Percentiles rank a stretch among this genome's conserved stretches.
Evolutionary conservation across 2,888 invertebrate genomes (phyloP).

Genomic region (Diarsia mendica): DNA sequence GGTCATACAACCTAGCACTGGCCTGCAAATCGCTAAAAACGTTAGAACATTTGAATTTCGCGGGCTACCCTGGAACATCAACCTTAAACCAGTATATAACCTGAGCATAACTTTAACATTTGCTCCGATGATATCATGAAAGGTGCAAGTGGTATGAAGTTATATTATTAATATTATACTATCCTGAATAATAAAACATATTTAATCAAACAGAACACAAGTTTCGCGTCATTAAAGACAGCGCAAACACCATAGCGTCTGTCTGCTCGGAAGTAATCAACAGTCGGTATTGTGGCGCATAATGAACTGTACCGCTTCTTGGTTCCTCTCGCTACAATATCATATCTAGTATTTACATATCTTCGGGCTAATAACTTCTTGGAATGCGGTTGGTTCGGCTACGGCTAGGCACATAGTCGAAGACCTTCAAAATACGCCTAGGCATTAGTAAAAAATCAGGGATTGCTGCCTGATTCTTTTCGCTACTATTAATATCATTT

Average conservation of each 20-base stretch:
- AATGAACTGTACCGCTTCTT: constrained; percentile 60
- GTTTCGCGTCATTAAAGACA: constrained; percentile 55
- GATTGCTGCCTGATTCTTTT: no score
- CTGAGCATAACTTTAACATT: no score
- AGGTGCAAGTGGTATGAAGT: no score
- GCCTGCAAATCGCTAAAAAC: no score
- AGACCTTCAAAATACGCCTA: not conserved
- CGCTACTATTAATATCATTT: no score
- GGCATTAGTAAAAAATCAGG: no score
- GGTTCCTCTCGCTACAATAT: constrained; percentile 24
- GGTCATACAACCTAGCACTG: no score
- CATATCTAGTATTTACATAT: constrained; percentile 33
- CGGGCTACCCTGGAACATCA: no score
- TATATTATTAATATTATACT: not conserved
- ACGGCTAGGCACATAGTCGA: not conserved
- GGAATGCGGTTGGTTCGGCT: not conserved
- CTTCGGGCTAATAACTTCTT: constrained; percentile 30
- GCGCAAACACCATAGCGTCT: constrained; percentile 36
- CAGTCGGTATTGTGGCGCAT: constrained; percentile 64
- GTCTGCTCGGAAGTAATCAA: constrained; percentile 66
- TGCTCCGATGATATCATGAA: no score
- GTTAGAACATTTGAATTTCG: no score
- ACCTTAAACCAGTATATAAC: no score
- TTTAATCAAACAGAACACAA: constrained; percentile 55
- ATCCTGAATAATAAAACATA: constrained; percentile 9